Percentiles rank a stretch among this genome's conserved stretches.
Evolutionary conservation across 1,140 invertebrate genomes (phyloP).

Genomic region (Orius laevigatus): DNA sequence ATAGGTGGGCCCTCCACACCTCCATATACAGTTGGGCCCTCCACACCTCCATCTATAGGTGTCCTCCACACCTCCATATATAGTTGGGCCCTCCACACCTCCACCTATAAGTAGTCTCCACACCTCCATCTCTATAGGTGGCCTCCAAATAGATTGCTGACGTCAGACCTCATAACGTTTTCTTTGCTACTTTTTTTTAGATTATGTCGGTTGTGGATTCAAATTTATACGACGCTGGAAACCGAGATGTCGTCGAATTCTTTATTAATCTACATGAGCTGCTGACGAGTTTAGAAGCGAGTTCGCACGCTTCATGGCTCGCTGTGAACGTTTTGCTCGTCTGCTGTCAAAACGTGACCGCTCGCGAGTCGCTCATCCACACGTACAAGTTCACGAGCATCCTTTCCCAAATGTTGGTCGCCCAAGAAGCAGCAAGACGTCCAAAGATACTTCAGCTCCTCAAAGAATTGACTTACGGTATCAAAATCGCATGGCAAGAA

Average conservation of each 20-base stretch:
- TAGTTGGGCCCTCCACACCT: background rate
- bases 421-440: constrained; percentile 13
- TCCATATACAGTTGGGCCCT: background rate
- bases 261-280: constrained; percentile 35
- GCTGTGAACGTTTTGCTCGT: constrained; percentile 41
- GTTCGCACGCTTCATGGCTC: constrained; percentile 32
- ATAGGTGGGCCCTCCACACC: too few species aligned
- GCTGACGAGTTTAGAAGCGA: constrained; percentile 24
- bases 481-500: constrained; percentile 53
- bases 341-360: constrained; percentile 37
- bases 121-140: too few species aligned
- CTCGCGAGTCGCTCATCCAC: constrained; percentile 40
- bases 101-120: background rate
- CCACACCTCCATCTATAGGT: too few species aligned
- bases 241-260: constrained; percentile 30
- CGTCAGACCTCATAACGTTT: background rate
- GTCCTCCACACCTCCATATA: too few species aligned
- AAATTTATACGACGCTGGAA: constrained; percentile 34
- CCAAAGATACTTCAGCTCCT: background rate
- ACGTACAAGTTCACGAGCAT: constrained; percentile 51
- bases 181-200: background rate
- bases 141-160: too few species aligned
- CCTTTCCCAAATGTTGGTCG: constrained; percentile 36
- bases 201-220: background rate
- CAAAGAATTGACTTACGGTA: constrained; percentile 48